A percentile compares a stretch with the other conserved stretches of the same genome.
These are phyloP conservation scores for Baronia brevicornis DNA, from an alignment of 2,888 invertebrate species.

Conservation along the genomic window DNA sequence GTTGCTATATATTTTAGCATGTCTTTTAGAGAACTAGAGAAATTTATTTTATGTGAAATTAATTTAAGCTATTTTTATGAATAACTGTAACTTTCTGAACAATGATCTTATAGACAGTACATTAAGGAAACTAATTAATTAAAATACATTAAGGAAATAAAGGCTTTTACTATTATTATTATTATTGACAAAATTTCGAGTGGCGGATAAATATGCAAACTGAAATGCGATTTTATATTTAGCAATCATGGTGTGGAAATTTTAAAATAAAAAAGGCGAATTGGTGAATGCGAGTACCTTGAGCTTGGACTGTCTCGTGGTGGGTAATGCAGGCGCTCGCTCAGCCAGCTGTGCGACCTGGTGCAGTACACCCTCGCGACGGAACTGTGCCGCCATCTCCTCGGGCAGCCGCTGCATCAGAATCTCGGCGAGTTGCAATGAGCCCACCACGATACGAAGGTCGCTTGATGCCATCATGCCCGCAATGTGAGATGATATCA, in stretches of 20 bases:
- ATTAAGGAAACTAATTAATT: too few species aligned
- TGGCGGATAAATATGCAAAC: too few species aligned
- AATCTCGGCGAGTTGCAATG: conserved; percentile 97
- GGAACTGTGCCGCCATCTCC: conserved; percentile 95
- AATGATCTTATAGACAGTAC: too few species aligned
- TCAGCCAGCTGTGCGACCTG: conserved; percentile 77
- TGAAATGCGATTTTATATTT: too few species aligned
- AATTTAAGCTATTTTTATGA: too few species aligned
- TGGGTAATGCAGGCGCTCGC: conserved; percentile 19
- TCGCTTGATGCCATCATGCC: conserved; percentile 99
- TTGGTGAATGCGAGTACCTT: conserved; percentile 55
- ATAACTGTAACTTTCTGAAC: too few species aligned
- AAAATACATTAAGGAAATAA: too few species aligned
- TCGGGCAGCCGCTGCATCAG: conserved; percentile 97
- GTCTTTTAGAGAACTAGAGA: not conserved
- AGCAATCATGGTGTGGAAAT: too few species aligned
- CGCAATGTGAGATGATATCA: conserved; percentile 97
- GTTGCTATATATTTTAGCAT: not conserved
- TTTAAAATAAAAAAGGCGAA: not conserved
- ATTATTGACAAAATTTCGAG: too few species aligned
- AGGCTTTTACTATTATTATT: too few species aligned
- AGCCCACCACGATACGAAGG: conserved; percentile 96
- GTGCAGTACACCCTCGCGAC: conserved; percentile 97
- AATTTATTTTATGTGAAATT: too few species aligned
- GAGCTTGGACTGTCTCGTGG: conserved; percentile 32